Evolutionary conservation across 2,888 invertebrate species (phyloP), one percentile per base, ranked within the genome.

Genomic region (Pandemis cinnamomeana): DNA sequence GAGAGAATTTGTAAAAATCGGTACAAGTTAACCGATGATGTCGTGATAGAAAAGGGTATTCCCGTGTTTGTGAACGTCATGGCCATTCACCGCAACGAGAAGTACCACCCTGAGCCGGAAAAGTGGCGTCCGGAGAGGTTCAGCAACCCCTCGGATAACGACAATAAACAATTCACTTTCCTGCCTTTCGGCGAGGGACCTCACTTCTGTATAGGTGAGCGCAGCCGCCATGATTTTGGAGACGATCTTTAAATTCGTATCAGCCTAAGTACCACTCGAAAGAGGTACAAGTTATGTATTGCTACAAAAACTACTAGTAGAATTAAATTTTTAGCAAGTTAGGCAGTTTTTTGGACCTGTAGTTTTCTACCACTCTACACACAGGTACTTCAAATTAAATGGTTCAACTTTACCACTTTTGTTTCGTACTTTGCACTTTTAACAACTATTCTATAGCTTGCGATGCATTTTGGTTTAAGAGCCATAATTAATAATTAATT

Each of bases 101-200:
- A 84, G 36, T 77, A 81, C 51, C 90, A 83, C 78, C 89, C 90
- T 0, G 84, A 91, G 10, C 90, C 92, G 0, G 79, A 86, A 20
- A 71, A 84, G 67, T 92, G 91, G 90, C 80, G 78, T 0, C 91
- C 92, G 0, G 89, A 89, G 72, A 84, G 92, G 69, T 87, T 89
- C 78, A 71, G 72, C 5, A 75, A 80, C 15, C 75, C 84, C 2
- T 76, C 78, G 0, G 89, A 90, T 67, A 84, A 80, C 41, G 89
- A 91, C 66, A 91, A 90, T 46, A 76, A 84, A 8, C 83, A 88
- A 27, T 90, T 83, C 78, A 85, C 83, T 0, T 90, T 89, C 68
- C 58, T 91, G 27, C 90, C 92, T 0, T 91, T 92, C 69, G 91
- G 92, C 7, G 91, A 90, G 60, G 92, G 91, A 51, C 92, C 91